These are phyloP conservation scores for Nasonia vitripennis DNA, from an alignment of 1,140 invertebrate species.

Conservation along the genomic window DNA sequence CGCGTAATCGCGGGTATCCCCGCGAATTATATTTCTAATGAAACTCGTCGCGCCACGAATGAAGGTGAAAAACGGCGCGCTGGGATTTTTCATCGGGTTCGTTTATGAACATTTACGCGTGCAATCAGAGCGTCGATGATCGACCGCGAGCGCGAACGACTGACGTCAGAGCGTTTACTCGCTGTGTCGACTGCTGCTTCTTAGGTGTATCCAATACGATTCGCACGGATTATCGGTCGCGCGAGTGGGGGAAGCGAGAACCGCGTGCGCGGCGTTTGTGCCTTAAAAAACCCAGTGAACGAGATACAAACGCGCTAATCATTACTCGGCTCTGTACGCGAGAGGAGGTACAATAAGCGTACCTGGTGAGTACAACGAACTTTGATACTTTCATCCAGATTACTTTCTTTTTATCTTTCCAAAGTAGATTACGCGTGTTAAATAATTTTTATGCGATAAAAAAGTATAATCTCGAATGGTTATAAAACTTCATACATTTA, in stretches of 20 bases:
- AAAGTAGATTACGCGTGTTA: too few relatives aligned
- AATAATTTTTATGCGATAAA: too few relatives aligned
- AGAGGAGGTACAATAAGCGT: conserved; percentile 13
- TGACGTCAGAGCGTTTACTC: neutral
- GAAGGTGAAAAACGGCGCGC: neutral
- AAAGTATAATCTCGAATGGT: neutral
- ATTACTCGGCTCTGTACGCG: neutral
- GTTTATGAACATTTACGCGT: neutral
- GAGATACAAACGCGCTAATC: conserved; percentile 28
- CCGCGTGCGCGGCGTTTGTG: neutral
- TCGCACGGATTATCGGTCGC: neutral
- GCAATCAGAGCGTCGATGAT: neutral
- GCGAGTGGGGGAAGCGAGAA: neutral
- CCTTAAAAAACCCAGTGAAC: conserved; percentile 30
- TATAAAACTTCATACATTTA: too few relatives aligned
- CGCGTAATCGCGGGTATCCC: neutral
- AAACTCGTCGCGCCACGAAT: neutral
- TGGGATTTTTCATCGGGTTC: neutral
- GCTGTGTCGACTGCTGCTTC: neutral
- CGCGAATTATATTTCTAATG: neutral
- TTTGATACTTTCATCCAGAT: neutral
- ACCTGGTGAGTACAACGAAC: conserved; percentile 24
- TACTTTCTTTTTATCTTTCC: neutral
- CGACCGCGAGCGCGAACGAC: neutral
- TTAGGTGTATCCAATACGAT: neutral